Conservation (phyloP, 2,888 invertebrate genomes). For the Rosalia funebris region DNA sequence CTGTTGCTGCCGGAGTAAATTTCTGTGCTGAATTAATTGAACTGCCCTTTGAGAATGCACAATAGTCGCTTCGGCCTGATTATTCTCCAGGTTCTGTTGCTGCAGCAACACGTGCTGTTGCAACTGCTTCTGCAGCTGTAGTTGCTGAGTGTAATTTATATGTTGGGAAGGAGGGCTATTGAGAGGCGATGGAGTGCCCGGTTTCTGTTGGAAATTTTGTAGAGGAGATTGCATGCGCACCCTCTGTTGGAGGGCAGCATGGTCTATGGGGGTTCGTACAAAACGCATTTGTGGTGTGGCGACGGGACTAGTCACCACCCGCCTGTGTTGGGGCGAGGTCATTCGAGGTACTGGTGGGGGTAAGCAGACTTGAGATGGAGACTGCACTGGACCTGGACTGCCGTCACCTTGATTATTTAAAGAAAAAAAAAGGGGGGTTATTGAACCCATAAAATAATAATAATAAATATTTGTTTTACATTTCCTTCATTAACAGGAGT, state of each 20-base stretch:
- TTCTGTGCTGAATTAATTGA: slow-evolving; percentile 59
- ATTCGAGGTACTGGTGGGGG: slow-evolving; percentile 67
- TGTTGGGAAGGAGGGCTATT: slow-evolving; percentile 61
- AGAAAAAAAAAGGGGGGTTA: no score
- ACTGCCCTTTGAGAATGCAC: slow-evolving; percentile 60
- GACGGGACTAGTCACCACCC: slow-evolving; percentile 68
- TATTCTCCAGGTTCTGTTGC: slow-evolving; percentile 43
- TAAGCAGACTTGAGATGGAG: slow-evolving; percentile 62
- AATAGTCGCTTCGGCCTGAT: slow-evolving; percentile 64
- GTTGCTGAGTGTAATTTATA: slow-evolving; percentile 50
- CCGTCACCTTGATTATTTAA: slow-evolving; percentile 65
- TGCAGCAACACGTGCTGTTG: slow-evolving; percentile 62
- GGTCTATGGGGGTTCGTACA: slow-evolving; percentile 54
- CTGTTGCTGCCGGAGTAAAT: slow-evolving; percentile 53
- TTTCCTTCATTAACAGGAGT: no score
- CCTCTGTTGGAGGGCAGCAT: slow-evolving; percentile 54
- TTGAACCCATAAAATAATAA: no score
- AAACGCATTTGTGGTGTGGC: slow-evolving; percentile 56
- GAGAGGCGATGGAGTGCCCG: slow-evolving; percentile 60
- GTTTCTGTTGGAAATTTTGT: slow-evolving; percentile 60
- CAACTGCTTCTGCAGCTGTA: slow-evolving; percentile 62
- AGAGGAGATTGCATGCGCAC: slow-evolving; percentile 55
- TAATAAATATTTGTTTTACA: no score
- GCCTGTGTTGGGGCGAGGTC: slow-evolving; percentile 70
- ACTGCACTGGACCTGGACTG: slow-evolving; percentile 68